Evolutionary conservation across 64 coral and sea anemone species (phyloP).

Genomic region (Actinia tenebrosa): DNA sequence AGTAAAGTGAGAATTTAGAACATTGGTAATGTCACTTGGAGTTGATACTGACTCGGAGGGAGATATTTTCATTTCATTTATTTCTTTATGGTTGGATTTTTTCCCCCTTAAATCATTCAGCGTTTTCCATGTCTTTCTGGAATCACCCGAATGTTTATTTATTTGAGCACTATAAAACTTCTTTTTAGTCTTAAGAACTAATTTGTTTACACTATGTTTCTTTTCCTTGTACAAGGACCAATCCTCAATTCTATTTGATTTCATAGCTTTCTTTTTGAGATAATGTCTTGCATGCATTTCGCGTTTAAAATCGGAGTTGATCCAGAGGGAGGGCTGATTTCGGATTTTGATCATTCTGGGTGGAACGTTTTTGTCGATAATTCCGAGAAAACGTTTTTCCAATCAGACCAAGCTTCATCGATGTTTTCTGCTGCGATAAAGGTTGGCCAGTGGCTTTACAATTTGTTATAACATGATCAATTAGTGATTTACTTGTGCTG

Average conservation of each 20-base stretch:
- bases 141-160: no score
- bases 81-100: no score
- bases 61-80: no score
- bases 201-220: constrained; percentile 9
- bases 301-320: constrained; percentile 5
- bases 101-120: no score
- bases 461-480: no score
- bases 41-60: no score
- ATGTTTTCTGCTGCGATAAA: background rate
- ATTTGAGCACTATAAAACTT: no score
- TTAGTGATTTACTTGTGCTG: no score
- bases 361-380: constrained; percentile 32
- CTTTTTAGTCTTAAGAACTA: background rate
- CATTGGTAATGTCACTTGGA: no score
- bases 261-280: constrained; percentile 29
- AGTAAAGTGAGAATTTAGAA: no score
- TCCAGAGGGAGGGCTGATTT: constrained; percentile 25
- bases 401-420: background rate
- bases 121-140: no score
- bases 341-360: constrained; percentile 17
- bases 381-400: constrained; percentile 12
- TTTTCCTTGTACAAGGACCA: constrained; percentile 29
- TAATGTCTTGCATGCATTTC: constrained; percentile 10
- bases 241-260: constrained; percentile 21
- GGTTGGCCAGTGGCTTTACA: no score